A percentile compares a stretch with the other conserved stretches of the same genome.
Conservation (phyloP, 2,888 invertebrate species). For the Phasia obesa region DNA sequence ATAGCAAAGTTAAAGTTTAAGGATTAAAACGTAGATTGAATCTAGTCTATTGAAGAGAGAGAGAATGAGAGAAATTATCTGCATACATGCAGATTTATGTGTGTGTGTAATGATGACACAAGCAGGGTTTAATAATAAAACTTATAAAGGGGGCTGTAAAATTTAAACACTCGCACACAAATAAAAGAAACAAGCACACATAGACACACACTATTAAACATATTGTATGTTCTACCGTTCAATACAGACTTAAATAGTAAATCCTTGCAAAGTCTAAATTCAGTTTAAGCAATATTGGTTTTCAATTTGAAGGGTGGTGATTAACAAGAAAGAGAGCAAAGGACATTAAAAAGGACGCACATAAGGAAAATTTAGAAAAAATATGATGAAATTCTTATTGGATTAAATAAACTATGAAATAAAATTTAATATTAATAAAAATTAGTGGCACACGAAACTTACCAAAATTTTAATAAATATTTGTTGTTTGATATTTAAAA, state of each 20-base stretch:
- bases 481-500: not conserved
- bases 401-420: slow-evolving; percentile 29
- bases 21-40: slow-evolving; percentile 66
- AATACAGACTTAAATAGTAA: slow-evolving; percentile 69
- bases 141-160: slow-evolving; percentile 47
- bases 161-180: not conserved
- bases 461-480: slow-evolving; percentile 18
- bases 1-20: slow-evolving; percentile 53
- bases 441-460: slow-evolving; percentile 3
- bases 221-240: slow-evolving; percentile 35
- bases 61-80: not conserved
- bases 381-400: slow-evolving; percentile 63
- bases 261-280: slow-evolving; percentile 60
- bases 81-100: not conserved
- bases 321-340: slow-evolving; percentile 26
- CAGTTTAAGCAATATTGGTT: slow-evolving; percentile 52
- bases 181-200: not conserved
- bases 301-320: slow-evolving; percentile 52
- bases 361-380: slow-evolving; percentile 22
- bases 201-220: slow-evolving; percentile 12
- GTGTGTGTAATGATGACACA: slow-evolving; percentile 46
- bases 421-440: not conserved
- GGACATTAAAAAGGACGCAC: slow-evolving; percentile 35
- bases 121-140: slow-evolving; percentile 45
- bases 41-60: slow-evolving; percentile 11